Conservation (phyloP, 1,140 invertebrate species). For the Drosophila watanabei region DNA sequence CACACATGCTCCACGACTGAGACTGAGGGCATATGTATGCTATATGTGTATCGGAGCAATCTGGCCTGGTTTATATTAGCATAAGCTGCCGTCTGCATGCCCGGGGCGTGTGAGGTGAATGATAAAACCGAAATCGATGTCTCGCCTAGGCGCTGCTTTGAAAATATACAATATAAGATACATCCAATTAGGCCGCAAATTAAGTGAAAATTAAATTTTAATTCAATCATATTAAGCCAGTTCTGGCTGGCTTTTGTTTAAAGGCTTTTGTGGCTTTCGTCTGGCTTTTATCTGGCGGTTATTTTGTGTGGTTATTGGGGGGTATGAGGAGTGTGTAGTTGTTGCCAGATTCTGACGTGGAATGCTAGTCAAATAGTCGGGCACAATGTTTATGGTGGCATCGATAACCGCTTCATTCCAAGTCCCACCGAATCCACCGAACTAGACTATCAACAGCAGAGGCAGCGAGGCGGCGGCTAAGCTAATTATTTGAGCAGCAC, state of each 20-base stretch:
- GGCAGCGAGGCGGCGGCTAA: constrained; percentile 2
- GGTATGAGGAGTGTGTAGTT: not conserved
- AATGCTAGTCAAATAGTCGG: constrained; percentile 27
- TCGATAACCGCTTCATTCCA: constrained; percentile 33
- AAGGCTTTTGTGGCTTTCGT: constrained; percentile 21
- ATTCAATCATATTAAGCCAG: constrained; percentile 28
- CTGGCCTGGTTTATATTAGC: constrained; percentile 51
- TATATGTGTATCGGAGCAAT: constrained; percentile 9
- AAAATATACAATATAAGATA: not conserved
- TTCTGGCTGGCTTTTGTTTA: constrained; percentile 7
- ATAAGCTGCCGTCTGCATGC: constrained; percentile 37
- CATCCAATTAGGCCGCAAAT: constrained; percentile 20
- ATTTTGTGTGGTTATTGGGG: not conserved
- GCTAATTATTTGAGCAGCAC: constrained; percentile 67
- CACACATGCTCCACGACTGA: constrained; percentile 2
- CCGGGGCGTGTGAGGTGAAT: constrained; percentile 27
- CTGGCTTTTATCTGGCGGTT: constrained; percentile 42
- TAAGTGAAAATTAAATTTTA: constrained; percentile 27
- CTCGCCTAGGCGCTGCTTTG: constrained; percentile 6
- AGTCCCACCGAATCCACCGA: not conserved
- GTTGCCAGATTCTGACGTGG: not conserved
- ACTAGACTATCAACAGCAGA: constrained; percentile 16
- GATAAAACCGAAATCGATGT: constrained; percentile 26
- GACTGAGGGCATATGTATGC: not conserved
- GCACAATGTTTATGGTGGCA: constrained; percentile 25